Conservation (phyloP, 2,888 invertebrate species). For the Agrochola litura region DNA sequence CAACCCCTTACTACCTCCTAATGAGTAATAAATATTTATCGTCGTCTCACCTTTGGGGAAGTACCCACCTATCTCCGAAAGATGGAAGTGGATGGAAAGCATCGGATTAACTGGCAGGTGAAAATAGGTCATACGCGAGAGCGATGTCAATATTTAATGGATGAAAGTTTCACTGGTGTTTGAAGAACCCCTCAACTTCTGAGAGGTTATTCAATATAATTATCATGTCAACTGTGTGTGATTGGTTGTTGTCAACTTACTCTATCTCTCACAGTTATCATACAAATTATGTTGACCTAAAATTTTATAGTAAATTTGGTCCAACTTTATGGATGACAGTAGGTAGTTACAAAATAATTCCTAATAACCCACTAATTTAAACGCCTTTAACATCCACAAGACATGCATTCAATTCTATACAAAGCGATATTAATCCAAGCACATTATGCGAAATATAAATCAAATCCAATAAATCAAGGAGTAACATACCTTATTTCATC, state of each 20-base stretch:
- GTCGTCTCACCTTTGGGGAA: slow-evolving; percentile 38
- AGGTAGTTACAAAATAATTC: background rate
- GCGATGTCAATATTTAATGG: slow-evolving; percentile 40
- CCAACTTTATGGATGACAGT: background rate
- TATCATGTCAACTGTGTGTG: background rate
- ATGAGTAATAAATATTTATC: slow-evolving; percentile 78
- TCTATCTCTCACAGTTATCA: background rate
- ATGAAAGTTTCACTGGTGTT: slow-evolving; percentile 20
- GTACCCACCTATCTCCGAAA: slow-evolving; percentile 14
- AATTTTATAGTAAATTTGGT: background rate
- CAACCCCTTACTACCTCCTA: slow-evolving; percentile 60
- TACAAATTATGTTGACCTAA: background rate
- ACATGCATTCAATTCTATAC: background rate
- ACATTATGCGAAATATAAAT: slow-evolving; percentile 5
- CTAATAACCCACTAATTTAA: background rate
- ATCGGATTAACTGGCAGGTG: slow-evolving; percentile 21
- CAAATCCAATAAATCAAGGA: slow-evolving; percentile 16
- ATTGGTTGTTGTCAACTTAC: background rate
- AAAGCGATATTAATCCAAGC: background rate
- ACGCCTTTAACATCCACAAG: background rate
- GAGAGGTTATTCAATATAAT: slow-evolving; percentile 26
- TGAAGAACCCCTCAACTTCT: background rate
- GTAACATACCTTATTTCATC: background rate
- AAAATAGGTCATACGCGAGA: slow-evolving; percentile 46
- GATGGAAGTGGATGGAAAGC: slow-evolving; percentile 36